Conservation (phyloP, 2,113 vertebrate species). For the Prionailurus bengalensis region DNA sequence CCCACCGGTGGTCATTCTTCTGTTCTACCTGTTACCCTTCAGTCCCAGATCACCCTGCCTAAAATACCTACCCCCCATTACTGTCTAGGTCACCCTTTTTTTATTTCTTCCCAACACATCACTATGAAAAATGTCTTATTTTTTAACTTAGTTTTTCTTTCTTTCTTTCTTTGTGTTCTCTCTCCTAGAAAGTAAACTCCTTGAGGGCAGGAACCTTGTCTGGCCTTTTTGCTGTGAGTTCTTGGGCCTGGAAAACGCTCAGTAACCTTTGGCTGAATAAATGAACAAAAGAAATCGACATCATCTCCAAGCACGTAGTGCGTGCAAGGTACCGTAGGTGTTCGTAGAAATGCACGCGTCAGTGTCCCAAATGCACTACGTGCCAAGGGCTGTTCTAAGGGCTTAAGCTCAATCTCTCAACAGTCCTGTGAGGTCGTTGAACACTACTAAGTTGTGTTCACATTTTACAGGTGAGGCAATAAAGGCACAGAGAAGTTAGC, state of each 20-base stretch:
- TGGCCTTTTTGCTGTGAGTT: neutral
- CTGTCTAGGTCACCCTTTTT: neutral
- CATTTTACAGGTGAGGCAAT: neutral
- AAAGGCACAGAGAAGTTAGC: neutral
- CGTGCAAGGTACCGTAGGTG: fast-evolving
- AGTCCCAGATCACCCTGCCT: neutral
- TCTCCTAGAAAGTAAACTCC: neutral
- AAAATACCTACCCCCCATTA: neutral
- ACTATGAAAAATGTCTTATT: neutral
- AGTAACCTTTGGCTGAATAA: neutral
- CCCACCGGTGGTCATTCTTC: neutral
- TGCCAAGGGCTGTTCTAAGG: too few species aligned
- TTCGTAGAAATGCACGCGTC: neutral
- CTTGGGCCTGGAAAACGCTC: neutral
- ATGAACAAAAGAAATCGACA: neutral
- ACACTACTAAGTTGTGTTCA: neutral
- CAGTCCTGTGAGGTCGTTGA: neutral
- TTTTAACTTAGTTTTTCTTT: neutral
- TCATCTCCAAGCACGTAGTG: neutral
- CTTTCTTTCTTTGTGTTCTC: neutral
- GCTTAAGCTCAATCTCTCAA: neutral
- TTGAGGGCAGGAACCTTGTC: neutral
- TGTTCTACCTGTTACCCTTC: neutral
- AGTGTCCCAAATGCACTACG: fast-evolving
- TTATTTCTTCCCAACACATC: neutral